A percentile compares a stretch with the other conserved stretches of the same genome.
Evolutionary conservation across 1,140 invertebrate genomes (phyloP).

Genomic region (Mylabris phalerata): DNA sequence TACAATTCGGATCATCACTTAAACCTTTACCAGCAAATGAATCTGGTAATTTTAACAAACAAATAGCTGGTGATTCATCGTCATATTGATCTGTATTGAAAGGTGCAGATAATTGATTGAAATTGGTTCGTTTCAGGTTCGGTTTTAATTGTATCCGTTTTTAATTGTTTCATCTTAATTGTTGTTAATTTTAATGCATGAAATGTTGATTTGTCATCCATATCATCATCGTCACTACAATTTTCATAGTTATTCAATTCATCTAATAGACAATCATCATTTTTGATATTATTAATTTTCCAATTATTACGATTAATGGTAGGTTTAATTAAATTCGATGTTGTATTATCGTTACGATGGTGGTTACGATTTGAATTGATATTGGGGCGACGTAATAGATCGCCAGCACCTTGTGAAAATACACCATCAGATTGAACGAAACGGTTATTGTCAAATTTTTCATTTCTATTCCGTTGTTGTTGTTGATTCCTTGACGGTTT

Average conservation of each 20-base stretch:
- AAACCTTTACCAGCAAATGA: conserved; percentile 32
- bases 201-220: conserved; percentile 27
- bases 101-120: conserved; percentile 15
- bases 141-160: conserved; percentile 16
- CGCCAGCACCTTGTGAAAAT: conserved; percentile 30
- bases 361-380: conserved; percentile 5
- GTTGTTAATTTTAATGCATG: conserved; percentile 12
- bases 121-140: conserved; percentile 6
- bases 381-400: conserved; percentile 3
- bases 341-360: conserved; percentile 15
- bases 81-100: conserved; percentile 12
- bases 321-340: conserved; percentile 19
- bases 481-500: neutral
- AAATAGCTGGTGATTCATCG: conserved; percentile 24
- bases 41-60: conserved; percentile 24
- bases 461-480: conserved; percentile 8
- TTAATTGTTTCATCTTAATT: conserved; percentile 11
- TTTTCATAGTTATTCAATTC: neutral
- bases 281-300: conserved; percentile 26
- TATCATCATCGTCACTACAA: conserved; percentile 11
- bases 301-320: conserved; percentile 27
- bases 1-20: conserved; percentile 31
- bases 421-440: conserved; percentile 30
- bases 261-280: conserved; percentile 14
- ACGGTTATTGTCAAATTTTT: conserved; percentile 11